Conservation (phyloP, 2,797 vertebrate species). For the Pitangus sulphuratus region DNA sequence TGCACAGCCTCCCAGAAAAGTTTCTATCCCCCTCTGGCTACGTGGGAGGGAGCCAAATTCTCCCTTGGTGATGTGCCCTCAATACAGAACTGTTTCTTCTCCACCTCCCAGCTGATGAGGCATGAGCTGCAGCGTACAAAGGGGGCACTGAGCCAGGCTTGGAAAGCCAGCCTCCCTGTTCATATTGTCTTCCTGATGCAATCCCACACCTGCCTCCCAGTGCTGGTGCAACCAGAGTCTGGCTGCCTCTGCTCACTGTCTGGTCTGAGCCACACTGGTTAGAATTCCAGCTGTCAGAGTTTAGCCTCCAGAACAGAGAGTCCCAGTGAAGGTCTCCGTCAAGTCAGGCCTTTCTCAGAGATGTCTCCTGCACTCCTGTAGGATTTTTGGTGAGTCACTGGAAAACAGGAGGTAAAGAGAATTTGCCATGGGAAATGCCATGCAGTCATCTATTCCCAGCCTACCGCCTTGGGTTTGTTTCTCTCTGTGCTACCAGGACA, state of each 20-base stretch:
- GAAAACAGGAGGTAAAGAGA: neutral
- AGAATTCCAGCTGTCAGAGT: neutral
- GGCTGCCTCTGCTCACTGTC: neutral
- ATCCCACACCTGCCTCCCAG: neutral
- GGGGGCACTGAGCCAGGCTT: neutral
- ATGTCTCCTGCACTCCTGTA: neutral
- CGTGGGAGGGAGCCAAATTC: neutral
- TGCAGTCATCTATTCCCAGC: neutral
- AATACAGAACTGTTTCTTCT: neutral
- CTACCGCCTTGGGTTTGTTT: neutral
- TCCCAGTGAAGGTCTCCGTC: neutral
- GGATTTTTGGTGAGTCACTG: neutral
- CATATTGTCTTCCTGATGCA: neutral
- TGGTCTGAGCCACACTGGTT: accelerated
- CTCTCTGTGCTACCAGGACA: neutral
- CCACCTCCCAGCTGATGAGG: neutral
- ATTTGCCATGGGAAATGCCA: neutral
- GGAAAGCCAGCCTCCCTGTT: neutral
- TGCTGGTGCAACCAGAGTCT: neutral
- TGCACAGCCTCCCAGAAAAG: neutral
- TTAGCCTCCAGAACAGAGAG: neutral
- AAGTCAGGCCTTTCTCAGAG: neutral
- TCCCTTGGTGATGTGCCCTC: neutral
- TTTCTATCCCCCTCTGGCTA: neutral
- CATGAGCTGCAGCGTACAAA: neutral